phyloP scores from a whole-genome alignment of 2,888 invertebrate species.

The Litoditis marina region DNA sequence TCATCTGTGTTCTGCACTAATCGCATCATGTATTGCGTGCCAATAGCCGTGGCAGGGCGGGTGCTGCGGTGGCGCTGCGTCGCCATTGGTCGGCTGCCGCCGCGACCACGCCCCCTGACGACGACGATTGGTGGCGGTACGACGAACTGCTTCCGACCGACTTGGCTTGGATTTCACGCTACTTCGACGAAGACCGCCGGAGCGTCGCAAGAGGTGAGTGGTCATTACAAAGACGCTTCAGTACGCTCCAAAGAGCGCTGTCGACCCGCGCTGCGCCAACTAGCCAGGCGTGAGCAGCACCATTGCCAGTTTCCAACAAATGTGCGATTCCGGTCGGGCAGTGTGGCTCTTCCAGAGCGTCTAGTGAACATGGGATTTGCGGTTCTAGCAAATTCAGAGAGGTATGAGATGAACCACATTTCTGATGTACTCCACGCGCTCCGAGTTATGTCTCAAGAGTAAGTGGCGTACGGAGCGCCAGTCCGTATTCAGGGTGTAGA shows the following conservation, averaged over 20 bases:
- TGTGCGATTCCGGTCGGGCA: background rate
- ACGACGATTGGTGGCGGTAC: slow-evolving; percentile 5
- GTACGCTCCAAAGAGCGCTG: slow-evolving; percentile 16
- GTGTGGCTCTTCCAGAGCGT: background rate
- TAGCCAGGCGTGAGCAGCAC: too few relatives aligned
- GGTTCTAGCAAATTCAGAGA: too few relatives aligned
- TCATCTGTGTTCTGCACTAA: slow-evolving; percentile 19
- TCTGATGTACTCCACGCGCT: too few relatives aligned
- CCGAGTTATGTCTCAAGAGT: too few relatives aligned
- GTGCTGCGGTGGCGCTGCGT: too few relatives aligned
- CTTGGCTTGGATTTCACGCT: slow-evolving; percentile 20
- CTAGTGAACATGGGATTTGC: too few relatives aligned
- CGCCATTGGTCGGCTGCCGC: background rate
- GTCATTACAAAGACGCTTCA: slow-evolving; percentile 14
- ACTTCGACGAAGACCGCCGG: slow-evolving; percentile 17
- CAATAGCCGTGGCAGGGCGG: too few relatives aligned
- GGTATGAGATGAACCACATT: too few relatives aligned
- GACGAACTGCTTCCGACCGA: slow-evolving; percentile 15
- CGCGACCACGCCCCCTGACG: slow-evolving; percentile 16
- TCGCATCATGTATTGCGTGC: slow-evolving; percentile 21
- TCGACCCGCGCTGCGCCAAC: background rate
- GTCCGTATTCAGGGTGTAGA: too few relatives aligned
- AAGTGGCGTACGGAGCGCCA: too few relatives aligned
- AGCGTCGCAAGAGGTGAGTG: slow-evolving; percentile 21
- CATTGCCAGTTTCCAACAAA: too few relatives aligned